Evolutionary conservation across 2,888 invertebrate species (phyloP).

Genomic region (Rhopalosiphum nymphaeae): DNA sequence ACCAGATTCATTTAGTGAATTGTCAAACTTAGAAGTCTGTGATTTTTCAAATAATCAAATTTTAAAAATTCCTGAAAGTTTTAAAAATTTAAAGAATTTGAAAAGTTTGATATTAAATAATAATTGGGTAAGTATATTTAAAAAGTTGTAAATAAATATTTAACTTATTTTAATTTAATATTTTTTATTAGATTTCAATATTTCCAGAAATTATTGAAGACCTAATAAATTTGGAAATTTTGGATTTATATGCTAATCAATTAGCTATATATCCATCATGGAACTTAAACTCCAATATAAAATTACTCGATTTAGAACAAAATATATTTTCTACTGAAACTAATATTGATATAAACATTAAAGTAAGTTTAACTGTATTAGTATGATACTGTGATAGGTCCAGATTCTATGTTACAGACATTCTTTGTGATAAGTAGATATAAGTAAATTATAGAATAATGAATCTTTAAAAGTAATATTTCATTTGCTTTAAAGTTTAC

Average conservation of each 20-base stretch:
- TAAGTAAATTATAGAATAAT: neutral
- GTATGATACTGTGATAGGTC: neutral
- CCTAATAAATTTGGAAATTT: neutral
- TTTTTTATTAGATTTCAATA: slow-evolving; percentile 20
- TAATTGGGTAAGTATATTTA: slow-evolving; percentile 42
- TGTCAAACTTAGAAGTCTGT: slow-evolving; percentile 50
- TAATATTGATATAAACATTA: neutral
- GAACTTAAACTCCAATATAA: slow-evolving; percentile 34
- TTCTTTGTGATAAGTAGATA: neutral
- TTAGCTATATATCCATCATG: neutral
- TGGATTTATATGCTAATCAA: slow-evolving; percentile 55
- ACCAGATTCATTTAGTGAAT: slow-evolving; percentile 28
- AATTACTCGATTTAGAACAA: slow-evolving; percentile 50
- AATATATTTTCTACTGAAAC: slow-evolving; percentile 40
- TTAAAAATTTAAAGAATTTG: slow-evolving; percentile 49
- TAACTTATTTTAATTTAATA: neutral
- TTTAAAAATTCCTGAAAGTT: slow-evolving; percentile 43
- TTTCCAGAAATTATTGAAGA: slow-evolving; percentile 54
- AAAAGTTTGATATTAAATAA: slow-evolving; percentile 45
- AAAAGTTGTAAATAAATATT: neutral
- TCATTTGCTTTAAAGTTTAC: neutral
- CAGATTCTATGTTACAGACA: neutral
- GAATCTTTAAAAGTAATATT: neutral
- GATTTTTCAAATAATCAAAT: slow-evolving; percentile 59
- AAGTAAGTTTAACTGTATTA: slow-evolving; percentile 3